A percentile compares a stretch with the other conserved stretches of the same genome.
Conservation (phyloP, 2,797 vertebrate species). For the Rhinella marina region DNA sequence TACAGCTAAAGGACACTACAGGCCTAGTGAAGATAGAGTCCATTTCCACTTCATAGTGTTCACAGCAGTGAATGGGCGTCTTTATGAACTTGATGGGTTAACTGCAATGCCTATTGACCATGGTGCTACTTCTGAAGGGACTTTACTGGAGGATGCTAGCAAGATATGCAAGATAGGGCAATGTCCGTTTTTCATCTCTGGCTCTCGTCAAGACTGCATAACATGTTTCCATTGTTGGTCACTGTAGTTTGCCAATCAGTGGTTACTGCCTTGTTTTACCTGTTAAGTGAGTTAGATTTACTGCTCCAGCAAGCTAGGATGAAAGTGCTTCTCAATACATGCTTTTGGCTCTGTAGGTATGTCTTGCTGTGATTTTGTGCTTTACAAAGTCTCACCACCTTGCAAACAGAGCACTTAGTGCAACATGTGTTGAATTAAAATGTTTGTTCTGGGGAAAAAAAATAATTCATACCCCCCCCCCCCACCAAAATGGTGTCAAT, state of each 20-base stretch:
- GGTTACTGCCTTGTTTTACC: constrained; percentile 21
- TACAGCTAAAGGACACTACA: no score
- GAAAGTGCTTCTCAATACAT: constrained; percentile 15
- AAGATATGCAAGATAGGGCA: constrained; percentile 88
- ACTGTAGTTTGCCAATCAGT: neutral
- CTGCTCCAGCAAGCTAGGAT: constrained; percentile 5
- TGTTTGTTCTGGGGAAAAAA: neutral
- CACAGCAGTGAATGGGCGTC: no score
- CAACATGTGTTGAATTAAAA: constrained; percentile 32
- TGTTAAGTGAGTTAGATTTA: neutral
- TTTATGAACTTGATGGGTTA: constrained; percentile 78
- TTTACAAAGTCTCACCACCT: constrained; percentile 25
- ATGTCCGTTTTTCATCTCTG: constrained; percentile 94
- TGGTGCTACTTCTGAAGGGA: constrained; percentile 78
- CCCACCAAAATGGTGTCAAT: no score
- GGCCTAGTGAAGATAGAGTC: no score
- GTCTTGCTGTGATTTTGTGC: constrained; percentile 22
- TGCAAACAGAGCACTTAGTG: constrained; percentile 36
- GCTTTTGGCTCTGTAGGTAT: neutral
- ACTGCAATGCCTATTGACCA: constrained; percentile 88
- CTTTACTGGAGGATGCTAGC: constrained; percentile 87
- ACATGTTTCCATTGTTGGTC: neutral
- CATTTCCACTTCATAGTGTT: no score
- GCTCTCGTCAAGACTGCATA: constrained; percentile 82
- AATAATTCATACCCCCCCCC: neutral